Percentiles rank a stretch among this genome's conserved stretches.
phyloP scores from a whole-genome alignment of 1,140 invertebrate genomes.

The Brachionus manjavacas region DNA sequence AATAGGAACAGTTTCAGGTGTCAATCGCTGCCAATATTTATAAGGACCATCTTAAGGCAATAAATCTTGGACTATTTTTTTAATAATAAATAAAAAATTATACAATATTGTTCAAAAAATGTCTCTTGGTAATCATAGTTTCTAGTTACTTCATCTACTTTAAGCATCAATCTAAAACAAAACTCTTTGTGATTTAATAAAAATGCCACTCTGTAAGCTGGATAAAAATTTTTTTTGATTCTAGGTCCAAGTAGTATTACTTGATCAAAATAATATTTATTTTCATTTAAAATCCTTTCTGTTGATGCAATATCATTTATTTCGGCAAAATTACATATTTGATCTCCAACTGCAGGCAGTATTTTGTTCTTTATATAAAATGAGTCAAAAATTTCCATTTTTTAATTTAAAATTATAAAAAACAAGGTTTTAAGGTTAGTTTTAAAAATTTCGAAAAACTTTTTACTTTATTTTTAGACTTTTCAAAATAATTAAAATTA shows the following conservation, averaged over 20 bases:
- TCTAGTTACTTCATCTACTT: not conserved
- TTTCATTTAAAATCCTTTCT: not conserved
- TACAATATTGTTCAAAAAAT: slow-evolving; percentile 8
- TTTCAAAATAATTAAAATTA: not conserved
- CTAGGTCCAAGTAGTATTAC: not conserved
- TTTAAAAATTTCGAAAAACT: not conserved
- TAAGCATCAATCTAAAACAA: not conserved
- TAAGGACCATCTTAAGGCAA: not conserved
- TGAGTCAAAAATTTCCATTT: not conserved
- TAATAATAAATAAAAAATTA: not conserved
- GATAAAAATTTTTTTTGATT: not conserved
- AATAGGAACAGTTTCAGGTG: slow-evolving; percentile 6
- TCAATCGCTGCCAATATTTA: not conserved
- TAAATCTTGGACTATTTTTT: not conserved
- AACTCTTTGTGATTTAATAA: not conserved
- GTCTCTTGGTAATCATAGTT: not conserved
- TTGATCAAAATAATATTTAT: not conserved
- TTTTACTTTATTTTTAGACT: not conserved
- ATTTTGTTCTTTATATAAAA: not conserved
- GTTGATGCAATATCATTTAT: not conserved
- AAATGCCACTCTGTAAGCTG: not conserved
- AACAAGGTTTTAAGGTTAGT: not conserved
- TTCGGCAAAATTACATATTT: not conserved
- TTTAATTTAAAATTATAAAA: not conserved
- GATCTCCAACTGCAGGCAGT: not conserved